Evolutionary conservation across 2,113 vertebrate species (phyloP).

Genomic region (Sclerurus mexicanus): DNA sequence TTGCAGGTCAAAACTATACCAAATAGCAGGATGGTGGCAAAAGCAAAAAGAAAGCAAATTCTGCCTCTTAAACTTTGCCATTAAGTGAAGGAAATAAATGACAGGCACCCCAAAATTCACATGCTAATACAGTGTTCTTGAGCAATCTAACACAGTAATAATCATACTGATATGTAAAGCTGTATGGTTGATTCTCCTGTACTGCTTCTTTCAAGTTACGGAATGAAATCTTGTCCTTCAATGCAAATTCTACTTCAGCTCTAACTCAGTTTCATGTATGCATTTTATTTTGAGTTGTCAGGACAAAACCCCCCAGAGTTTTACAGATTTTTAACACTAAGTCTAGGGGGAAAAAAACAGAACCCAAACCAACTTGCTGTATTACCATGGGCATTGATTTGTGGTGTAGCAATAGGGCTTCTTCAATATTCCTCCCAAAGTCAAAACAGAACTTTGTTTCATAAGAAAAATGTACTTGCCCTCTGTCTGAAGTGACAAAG

Average conservation of each 20-base stretch:
- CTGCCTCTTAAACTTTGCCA: background rate
- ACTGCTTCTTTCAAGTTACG: background rate
- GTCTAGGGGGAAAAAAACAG: background rate
- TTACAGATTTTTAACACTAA: background rate
- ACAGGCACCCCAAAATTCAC: background rate
- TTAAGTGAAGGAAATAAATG: background rate
- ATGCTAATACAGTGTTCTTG: background rate
- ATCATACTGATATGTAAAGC: background rate
- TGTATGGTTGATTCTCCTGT: background rate
- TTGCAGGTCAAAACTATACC: background rate
- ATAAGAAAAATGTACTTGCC: background rate
- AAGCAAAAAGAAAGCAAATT: background rate
- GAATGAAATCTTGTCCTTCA: background rate
- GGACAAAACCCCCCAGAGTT: accelerated
- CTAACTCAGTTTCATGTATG: background rate
- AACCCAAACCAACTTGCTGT: background rate
- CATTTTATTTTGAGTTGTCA: background rate
- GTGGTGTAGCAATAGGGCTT: background rate
- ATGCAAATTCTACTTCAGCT: background rate
- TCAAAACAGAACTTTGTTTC: background rate
- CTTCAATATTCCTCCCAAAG: background rate
- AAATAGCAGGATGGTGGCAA: background rate
- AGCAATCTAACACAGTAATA: background rate
- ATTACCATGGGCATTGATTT: background rate
- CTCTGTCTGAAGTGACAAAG: background rate